A percentile compares a stretch with the other conserved stretches of the same genome.
Evolutionary conservation across 2,797 vertebrate genomes (phyloP).

Genomic region (Eleutherodactylus coqui): DNA sequence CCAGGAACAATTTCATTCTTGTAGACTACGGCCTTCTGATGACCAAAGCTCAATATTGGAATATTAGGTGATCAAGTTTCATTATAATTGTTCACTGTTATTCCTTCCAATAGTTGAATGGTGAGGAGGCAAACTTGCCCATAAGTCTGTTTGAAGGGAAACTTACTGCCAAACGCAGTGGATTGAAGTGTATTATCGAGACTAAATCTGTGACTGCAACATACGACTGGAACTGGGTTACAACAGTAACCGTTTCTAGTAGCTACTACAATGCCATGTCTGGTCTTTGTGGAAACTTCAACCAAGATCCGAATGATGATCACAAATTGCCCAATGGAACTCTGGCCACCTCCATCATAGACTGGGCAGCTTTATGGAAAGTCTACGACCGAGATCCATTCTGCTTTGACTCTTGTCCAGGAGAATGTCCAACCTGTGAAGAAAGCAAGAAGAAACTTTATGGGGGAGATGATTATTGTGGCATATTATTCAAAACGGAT

Average conservation of each 20-base stretch:
- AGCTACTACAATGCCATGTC: constrained; percentile 73
- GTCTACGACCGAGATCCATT: constrained; percentile 31
- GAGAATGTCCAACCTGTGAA: constrained; percentile 33
- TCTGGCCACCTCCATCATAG: constrained; percentile 17
- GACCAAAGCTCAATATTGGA: neutral
- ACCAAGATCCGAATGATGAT: constrained; percentile 71
- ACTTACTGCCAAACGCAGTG: constrained; percentile 68
- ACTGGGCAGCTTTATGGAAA: constrained; percentile 44
- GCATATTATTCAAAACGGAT: constrained; percentile 27
- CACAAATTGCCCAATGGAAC: constrained; percentile 67
- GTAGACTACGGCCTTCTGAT: neutral
- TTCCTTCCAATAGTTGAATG: constrained; percentile 70
- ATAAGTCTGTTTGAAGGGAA: constrained; percentile 64
- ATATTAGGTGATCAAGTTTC: neutral
- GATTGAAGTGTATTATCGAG: constrained; percentile 65
- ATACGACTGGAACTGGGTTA: constrained; percentile 72
- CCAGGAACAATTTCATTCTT: neutral
- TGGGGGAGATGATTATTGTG: constrained; percentile 51
- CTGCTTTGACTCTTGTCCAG: constrained; percentile 26
- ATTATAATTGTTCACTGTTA: neutral
- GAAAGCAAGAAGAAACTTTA: constrained; percentile 36
- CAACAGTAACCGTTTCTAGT: constrained; percentile 72
- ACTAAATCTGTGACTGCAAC: constrained; percentile 73
- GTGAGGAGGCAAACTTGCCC: constrained; percentile 72
- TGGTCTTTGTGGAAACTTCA: constrained; percentile 82